Conservation (phyloP, 2,797 vertebrate genomes). For the Galaxias olidus region DNA sequence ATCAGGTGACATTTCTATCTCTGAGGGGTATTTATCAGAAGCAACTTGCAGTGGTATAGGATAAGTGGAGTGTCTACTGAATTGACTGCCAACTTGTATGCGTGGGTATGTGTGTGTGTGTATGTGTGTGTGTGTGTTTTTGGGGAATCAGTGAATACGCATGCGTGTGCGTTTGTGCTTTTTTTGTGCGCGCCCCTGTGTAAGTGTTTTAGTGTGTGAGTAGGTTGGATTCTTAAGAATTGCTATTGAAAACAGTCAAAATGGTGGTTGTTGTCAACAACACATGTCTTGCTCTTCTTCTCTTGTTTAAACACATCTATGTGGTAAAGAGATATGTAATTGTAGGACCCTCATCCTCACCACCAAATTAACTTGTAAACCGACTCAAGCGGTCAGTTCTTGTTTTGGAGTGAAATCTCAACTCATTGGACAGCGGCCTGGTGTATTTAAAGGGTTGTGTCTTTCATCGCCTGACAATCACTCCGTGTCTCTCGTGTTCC, state of each 20-base stretch:
- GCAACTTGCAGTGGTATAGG: conserved; percentile 75
- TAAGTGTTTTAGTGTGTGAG: conserved; percentile 5
- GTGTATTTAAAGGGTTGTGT: conserved; percentile 66
- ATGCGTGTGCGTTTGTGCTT: conserved; percentile 22
- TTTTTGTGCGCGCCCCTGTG: conserved; percentile 42
- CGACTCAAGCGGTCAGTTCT: conserved; percentile 49
- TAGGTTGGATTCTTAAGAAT: too few species aligned
- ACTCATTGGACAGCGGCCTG: conserved; percentile 46
- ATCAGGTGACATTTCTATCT: conserved; percentile 81
- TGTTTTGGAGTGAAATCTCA: conserved; percentile 64
- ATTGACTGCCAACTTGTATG: conserved; percentile 70
- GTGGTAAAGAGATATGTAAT: background rate
- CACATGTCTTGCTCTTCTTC: background rate
- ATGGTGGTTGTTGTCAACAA: conserved; percentile 18
- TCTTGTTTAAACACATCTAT: conserved; percentile 13
- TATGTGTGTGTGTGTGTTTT: conserved; percentile 37
- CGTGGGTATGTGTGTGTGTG: conserved; percentile 51
- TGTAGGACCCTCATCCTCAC: conserved; percentile 53
- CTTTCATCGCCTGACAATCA: conserved; percentile 71
- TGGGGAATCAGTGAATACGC: conserved; percentile 41
- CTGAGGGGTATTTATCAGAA: conserved; percentile 79
- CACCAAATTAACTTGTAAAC: conserved; percentile 44
- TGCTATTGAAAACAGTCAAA: too few species aligned
- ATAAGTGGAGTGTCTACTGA: conserved; percentile 79
- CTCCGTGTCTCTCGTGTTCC: conserved; percentile 62